Evolutionary conservation across 2,797 vertebrate genomes (phyloP), one percentile per base, ranked within the genome.

Genomic region (Gymnoscopelus microlampas): DNA sequence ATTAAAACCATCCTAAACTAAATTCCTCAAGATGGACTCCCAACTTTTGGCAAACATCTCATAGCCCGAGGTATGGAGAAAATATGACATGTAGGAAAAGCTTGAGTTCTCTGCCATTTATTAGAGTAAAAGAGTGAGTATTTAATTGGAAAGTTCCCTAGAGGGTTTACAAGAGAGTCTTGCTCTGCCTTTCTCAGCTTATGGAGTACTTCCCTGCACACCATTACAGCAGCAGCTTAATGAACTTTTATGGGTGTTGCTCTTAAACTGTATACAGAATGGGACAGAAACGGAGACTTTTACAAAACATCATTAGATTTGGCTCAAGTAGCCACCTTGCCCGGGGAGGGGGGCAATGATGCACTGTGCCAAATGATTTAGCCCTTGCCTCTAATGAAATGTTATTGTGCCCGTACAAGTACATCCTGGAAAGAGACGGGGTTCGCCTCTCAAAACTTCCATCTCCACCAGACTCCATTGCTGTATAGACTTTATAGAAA

Each of bases 211-310:
- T 89, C 86, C 88, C 88, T 89, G 81, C 88, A 86, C 90, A 85
- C 83, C 81, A 87, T 88, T 90, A 85, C 79, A 84, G 79, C 87
- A 84, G 85, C 87, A 89, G 77, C 83, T 75, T 93, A 93, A 95
- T 94, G 90, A 91, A 83, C 68, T 89, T 93, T 94, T 93, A 94
- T 92, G 87, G 89, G 79, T 88, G 85, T 82, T 91, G 86, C 88
- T 92, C 87, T 93, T 91, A 89, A 93, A 90, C 83, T 74, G 70
- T 75, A 82, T 74, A 72, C 82, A 78, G 85, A 85, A 82, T 77
- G 74, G 74, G 85, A 88, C 82, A 73, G 73, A 89, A 86, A 84
- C 83, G 49, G 71, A 82, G 87, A 85, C 86, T 86, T 8, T 44
- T 76, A 60, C 81, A 86, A 87, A 88, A 81, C 85, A 79, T 90